Percentiles rank a stretch among this genome's conserved stretches.
phyloP scores from a whole-genome alignment of 1,140 invertebrate species.

The Bemisia tabaci region DNA sequence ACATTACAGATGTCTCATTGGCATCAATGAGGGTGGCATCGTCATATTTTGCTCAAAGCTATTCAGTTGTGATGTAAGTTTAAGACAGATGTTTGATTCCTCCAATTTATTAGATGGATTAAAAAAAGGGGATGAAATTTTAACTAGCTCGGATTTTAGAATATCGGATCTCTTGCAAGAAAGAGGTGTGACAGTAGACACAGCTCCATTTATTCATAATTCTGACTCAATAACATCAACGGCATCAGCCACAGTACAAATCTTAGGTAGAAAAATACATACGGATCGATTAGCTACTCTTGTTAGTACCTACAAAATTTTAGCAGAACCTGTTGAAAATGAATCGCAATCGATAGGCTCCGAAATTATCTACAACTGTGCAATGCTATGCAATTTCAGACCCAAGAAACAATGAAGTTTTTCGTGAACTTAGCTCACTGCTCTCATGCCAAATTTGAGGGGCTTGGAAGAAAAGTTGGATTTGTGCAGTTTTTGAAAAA shows the following conservation, averaged over 20 bases:
- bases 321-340: neutral
- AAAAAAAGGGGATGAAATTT: neutral
- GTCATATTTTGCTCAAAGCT: neutral
- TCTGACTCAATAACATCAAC: neutral
- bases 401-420: too few relatives aligned
- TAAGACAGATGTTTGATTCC: neutral
- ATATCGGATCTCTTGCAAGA: neutral
- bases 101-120: neutral
- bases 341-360: neutral
- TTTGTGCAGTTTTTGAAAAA: too few relatives aligned
- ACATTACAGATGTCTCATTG: neutral
- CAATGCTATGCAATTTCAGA: neutral
- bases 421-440: too few relatives aligned
- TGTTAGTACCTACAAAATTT: neutral
- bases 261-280: neutral
- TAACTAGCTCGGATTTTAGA: neutral
- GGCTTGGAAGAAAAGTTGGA: too few relatives aligned
- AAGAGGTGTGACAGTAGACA: neutral
- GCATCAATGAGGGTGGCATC: neutral
- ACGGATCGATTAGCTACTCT: neutral
- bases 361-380: neutral
- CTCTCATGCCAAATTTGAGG: too few relatives aligned
- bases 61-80: neutral
- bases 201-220: neutral
- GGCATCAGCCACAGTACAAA: neutral